Conservation (phyloP, 92 coral and sea anemone species). For the Heliopora coerulea region DNA sequence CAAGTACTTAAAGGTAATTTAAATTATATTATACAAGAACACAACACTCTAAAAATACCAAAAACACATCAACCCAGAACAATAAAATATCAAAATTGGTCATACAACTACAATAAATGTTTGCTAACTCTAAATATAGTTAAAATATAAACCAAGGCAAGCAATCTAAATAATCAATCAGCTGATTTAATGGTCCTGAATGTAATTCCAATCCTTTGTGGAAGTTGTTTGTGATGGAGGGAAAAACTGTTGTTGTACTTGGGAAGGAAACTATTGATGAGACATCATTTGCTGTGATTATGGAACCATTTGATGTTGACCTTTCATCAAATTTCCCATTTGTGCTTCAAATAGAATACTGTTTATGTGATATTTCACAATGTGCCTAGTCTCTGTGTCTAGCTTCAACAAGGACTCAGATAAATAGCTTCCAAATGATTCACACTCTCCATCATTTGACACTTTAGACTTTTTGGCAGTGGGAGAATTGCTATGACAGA, state of each 20-base stretch:
- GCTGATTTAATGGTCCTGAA: not conserved
- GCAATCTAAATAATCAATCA: constrained; percentile 40
- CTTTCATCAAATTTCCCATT: constrained; percentile 34
- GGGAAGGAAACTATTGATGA: no score
- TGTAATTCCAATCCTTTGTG: no score
- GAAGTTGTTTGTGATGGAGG: no score
- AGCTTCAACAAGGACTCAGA: constrained; percentile 29
- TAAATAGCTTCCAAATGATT: constrained; percentile 8
- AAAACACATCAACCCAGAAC: no score
- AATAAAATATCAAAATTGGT: no score
- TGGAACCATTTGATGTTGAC: constrained; percentile 19
- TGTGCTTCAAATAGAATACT: constrained; percentile 54
- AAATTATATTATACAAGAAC: no score
- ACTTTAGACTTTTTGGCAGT: not conserved
- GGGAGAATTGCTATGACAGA: constrained; percentile 1
- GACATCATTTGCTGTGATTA: not conserved
- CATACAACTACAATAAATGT: no score
- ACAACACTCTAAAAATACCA: no score
- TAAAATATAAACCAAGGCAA: no score
- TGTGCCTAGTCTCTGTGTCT: constrained; percentile 24
- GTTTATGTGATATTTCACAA: constrained; percentile 42
- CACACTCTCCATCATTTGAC: not conserved
- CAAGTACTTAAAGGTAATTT: no score
- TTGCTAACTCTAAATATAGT: no score
- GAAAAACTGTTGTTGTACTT: no score